Evolutionary conservation across 2,797 vertebrate genomes (phyloP), one percentile per base, ranked within the genome.

Genomic region (Esox lucius): DNA sequence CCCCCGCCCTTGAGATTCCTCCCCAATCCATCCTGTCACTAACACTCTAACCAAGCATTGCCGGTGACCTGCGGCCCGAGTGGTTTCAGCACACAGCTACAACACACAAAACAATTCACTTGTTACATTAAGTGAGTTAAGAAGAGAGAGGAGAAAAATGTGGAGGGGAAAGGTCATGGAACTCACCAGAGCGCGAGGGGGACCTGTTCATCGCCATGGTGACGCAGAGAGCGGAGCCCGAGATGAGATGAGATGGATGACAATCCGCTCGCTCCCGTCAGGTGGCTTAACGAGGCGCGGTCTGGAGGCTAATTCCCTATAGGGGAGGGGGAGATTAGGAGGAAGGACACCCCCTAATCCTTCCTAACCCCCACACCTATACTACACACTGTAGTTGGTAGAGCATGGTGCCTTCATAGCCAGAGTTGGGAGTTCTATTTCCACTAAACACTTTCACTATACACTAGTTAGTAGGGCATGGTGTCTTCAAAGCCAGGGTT

Each of bases 231-330:
- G 81, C 84, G 35, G 84, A 77, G 83, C 81, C 81, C 79, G 72
- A 72, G 46, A 70, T 80, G 84, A 76, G 56, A 79, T 83, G 89
- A 90, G 87, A 85, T 83, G 84, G 77, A 87, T 86, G 89, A 91
- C 93, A 95, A 92, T 94, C 94, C 90, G 88, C 83, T 93, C 90
- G 86, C 75, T 89, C 90, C 90, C 92, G 88, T 62, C 39, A 13
- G 80, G 80, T 85, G 88, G 91, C 90, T 95, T 95, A 95, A 91
- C 87, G 70, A 90, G 84, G 80, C 75, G 78, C 80, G 79, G 75
- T 22, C 53, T 56, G 79, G 67, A 72, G 62, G 89, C 91, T 94
- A 92, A 92, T 93, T 91, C 88, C 87, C 88, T 87, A 4, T 61
- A 24, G 61, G 19, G 61, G 24, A 53, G 51, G 51, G 13, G 1